Percentiles rank a stretch among this genome's conserved stretches.
Evolutionary conservation across 2,888 invertebrate genomes (phyloP).

Genomic region (Aproaerema taeniolella): DNA sequence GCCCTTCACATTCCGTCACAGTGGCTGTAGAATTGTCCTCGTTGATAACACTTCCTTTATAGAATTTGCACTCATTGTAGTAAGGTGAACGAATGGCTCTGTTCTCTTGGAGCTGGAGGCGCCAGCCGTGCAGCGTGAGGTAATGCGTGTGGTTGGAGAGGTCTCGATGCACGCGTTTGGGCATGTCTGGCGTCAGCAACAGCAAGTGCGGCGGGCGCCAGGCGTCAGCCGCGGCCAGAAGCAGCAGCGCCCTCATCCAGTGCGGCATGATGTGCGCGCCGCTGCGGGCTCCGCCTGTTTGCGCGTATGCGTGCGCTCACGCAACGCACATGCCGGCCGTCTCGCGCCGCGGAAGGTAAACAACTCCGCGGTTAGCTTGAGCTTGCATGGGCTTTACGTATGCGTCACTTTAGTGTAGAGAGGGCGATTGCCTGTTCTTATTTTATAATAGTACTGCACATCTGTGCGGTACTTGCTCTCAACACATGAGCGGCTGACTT

Average conservation of each 20-base stretch:
- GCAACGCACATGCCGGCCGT: conserved; percentile 70
- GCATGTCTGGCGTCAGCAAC: conserved; percentile 25
- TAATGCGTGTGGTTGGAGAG: conserved; percentile 31
- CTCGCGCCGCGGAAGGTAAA: conserved; percentile 72
- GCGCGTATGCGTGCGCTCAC: conserved; percentile 54
- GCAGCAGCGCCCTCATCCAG: conserved; percentile 59
- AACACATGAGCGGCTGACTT: no score
- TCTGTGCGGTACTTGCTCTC: conserved; percentile 25
- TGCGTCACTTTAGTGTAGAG: conserved; percentile 74
- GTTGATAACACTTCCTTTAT: conserved; percentile 53
- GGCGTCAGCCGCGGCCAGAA: conserved; percentile 43
- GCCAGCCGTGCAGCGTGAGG: conserved; percentile 59
- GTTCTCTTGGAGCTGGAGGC: conserved; percentile 59
- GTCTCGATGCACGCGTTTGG: no score
- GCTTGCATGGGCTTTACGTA: conserved; percentile 63
- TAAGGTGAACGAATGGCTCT: conserved; percentile 60
- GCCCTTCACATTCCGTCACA: conserved; percentile 71
- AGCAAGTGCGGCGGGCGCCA: conserved; percentile 37
- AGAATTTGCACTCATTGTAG: conserved; percentile 63
- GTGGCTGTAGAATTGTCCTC: conserved; percentile 63
- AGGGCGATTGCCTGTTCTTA: conserved; percentile 63
- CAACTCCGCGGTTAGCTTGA: conserved; percentile 70
- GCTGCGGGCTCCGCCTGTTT: conserved; percentile 59
- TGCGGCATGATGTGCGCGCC: conserved; percentile 67
- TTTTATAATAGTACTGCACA: conserved; percentile 42